A percentile compares a stretch with the other conserved stretches of the same genome.
These are phyloP conservation scores for Bombyx mandarina DNA, from an alignment of 1,140 invertebrate genomes.

Conservation along the genomic window DNA sequence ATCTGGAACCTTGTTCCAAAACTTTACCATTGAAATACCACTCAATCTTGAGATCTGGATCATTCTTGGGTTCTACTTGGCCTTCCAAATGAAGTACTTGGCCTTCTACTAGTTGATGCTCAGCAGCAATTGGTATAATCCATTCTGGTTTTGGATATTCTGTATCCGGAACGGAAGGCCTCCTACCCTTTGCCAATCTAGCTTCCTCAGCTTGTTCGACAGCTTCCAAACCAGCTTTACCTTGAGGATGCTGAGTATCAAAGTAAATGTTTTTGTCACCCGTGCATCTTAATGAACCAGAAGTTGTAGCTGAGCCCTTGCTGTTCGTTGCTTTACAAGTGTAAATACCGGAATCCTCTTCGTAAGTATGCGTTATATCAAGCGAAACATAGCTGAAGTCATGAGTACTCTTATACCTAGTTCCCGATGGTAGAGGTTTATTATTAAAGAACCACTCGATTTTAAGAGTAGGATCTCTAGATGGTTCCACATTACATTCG, in stretches of 20 bases:
- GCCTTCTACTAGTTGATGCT: slow-evolving; percentile 90
- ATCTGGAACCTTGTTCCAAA: slow-evolving; percentile 86
- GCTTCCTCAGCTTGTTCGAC: slow-evolving; percentile 88
- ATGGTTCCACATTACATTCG: slow-evolving; percentile 94
- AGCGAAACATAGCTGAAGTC: slow-evolving; percentile 91
- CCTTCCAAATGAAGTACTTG: slow-evolving; percentile 93
- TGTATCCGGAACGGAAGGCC: slow-evolving; percentile 76
- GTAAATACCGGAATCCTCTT: slow-evolving; percentile 92
- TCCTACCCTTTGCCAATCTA: slow-evolving; percentile 77
- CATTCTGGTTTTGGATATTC: slow-evolving; percentile 91
- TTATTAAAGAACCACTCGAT: slow-evolving; percentile 94
- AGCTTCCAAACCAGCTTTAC: slow-evolving; percentile 86
- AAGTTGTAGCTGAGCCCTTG: slow-evolving; percentile 89
- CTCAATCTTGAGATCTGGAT: slow-evolving; percentile 94
- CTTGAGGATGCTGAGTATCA: slow-evolving; percentile 93
- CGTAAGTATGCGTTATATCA: slow-evolving; percentile 85
- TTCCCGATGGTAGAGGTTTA: slow-evolving; percentile 83
- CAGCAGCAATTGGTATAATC: slow-evolving; percentile 84
- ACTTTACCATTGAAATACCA: slow-evolving; percentile 95
- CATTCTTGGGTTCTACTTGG: slow-evolving; percentile 94
- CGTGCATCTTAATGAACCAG: slow-evolving; percentile 87
- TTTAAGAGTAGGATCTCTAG: slow-evolving; percentile 93
- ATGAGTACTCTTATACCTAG: slow-evolving; percentile 87
- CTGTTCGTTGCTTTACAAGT: slow-evolving; percentile 93
- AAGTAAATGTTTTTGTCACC: slow-evolving; percentile 84